These are phyloP conservation scores for Ptychochromis oligacanthus DNA, from an alignment of 2,113 vertebrate genomes.

Conservation along the genomic window DNA sequence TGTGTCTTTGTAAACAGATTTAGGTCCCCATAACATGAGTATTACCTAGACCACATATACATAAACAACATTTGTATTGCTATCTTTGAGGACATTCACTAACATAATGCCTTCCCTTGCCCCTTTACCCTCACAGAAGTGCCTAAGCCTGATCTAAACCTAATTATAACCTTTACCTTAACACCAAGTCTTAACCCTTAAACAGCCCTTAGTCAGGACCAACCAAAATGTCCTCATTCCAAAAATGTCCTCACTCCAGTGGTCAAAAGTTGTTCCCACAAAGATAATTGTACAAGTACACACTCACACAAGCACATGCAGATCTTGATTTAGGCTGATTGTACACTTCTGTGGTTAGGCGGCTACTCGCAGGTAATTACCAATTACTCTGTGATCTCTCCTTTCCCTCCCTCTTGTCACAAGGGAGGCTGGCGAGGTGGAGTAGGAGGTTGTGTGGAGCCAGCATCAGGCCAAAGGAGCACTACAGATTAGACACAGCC, in stretches of 20 bases:
- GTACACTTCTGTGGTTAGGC: conserved; percentile 54
- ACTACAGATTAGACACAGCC: conserved; percentile 41
- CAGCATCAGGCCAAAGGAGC: conserved; percentile 19
- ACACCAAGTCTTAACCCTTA: background rate
- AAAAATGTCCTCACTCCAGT: background rate
- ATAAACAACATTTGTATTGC: background rate
- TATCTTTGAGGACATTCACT: background rate
- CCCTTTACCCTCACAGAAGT: background rate
- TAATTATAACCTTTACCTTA: background rate
- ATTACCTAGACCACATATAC: background rate
- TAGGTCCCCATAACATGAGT: background rate
- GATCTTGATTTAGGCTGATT: conserved; percentile 53
- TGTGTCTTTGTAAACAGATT: background rate
- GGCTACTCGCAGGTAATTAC: conserved; percentile 66
- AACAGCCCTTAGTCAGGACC: background rate
- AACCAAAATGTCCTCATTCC: background rate
- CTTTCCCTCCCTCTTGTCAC: conserved; percentile 45
- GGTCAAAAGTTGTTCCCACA: background rate
- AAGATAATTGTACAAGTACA: background rate
- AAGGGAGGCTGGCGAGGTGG: conserved; percentile 54
- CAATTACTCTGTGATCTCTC: conserved; percentile 55
- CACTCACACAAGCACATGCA: conserved; percentile 14
- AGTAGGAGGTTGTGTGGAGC: conserved; percentile 43
- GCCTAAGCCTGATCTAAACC: background rate
- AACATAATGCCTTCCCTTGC: background rate